Conservation (phyloP, 1,140 invertebrate genomes). For the Panagrolaimus sp. region DNA sequence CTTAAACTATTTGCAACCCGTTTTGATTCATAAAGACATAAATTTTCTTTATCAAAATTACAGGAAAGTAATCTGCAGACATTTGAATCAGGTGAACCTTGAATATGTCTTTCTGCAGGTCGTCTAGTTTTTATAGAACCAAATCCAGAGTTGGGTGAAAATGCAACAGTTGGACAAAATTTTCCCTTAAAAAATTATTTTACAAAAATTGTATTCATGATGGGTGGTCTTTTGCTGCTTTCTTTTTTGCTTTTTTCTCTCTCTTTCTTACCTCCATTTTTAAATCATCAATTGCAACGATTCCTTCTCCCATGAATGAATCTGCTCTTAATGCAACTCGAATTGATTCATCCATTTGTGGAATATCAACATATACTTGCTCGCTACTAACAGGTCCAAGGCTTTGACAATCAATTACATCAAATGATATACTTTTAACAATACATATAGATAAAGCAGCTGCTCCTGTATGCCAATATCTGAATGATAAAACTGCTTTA, state of each 20-base stretch:
- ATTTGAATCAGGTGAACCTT: slow-evolving; percentile 23
- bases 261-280: slow-evolving; percentile 27
- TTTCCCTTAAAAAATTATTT: slow-evolving; percentile 27
- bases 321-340: slow-evolving; percentile 33
- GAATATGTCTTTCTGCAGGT: slow-evolving; percentile 6
- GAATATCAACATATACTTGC: slow-evolving; percentile 42
- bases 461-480: slow-evolving; percentile 43
- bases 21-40: slow-evolving; percentile 49
- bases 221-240: too few species aligned
- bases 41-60: slow-evolving; percentile 42
- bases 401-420: slow-evolving; percentile 47
- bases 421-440: slow-evolving; percentile 28
- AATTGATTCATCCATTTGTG: slow-evolving; percentile 45
- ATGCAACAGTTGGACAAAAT: slow-evolving; percentile 36
- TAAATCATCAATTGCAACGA: slow-evolving; percentile 42
- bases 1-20: slow-evolving; percentile 30
- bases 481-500: slow-evolving; percentile 33
- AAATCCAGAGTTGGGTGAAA: slow-evolving; percentile 21
- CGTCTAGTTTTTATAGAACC: not conserved
- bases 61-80: slow-evolving; percentile 48
- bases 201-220: too few species aligned
- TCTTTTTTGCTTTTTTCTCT: not conserved
- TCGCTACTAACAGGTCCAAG: slow-evolving; percentile 15
- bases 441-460: slow-evolving; percentile 41
- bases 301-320: slow-evolving; percentile 26